Evolutionary conservation across 2,888 invertebrate genomes (phyloP), one percentile per base, ranked within the genome.

Genomic region (Papilio gigon): DNA sequence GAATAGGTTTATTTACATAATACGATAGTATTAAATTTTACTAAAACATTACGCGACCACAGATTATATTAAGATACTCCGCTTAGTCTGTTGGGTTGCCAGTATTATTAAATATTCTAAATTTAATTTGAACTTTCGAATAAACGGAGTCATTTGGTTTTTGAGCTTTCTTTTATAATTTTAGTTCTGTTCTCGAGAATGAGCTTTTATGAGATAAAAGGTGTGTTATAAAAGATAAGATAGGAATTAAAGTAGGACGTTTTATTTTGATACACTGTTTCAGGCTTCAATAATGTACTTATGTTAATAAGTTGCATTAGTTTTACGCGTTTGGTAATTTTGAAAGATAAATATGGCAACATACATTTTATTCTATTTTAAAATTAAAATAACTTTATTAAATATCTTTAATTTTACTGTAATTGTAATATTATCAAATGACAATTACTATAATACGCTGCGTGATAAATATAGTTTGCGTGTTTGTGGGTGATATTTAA

Each of bases 1-100:
- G 78, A 84, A 85, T 83, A 73, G 78, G 69, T 67, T 71, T 73
- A 86, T 86, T 85, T 82, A 82, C 83, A 86, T 86, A 86, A 82
- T 83, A 80, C 78, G 75, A 80, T 79, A 75, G 75, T 74, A 76
- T 80, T 81, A 80, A 80, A 78, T 78, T 78, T 79, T 78, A 73
- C 70, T 67, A 73, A 76, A 69, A 73, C 75, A 77, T 79, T 78
- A 75, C 77, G 73, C 68, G 75, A 77, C 73, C 71, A 72, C 70
- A 77, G 84, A 85, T 86, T 77, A 77, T 75, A 79, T 80, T 80
- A 76, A 79, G 85, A 85, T 87, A 64, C 50, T 65, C 65, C 42
- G 50, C 75, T 74, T 78, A 77, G 77, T 75, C 44, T 44, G 53
- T 35, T 65, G 60, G 56, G 22, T 40, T 37, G 56, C 62, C 30